Conservation (phyloP, 2,113 vertebrate genomes). For the Falco punctatus region DNA sequence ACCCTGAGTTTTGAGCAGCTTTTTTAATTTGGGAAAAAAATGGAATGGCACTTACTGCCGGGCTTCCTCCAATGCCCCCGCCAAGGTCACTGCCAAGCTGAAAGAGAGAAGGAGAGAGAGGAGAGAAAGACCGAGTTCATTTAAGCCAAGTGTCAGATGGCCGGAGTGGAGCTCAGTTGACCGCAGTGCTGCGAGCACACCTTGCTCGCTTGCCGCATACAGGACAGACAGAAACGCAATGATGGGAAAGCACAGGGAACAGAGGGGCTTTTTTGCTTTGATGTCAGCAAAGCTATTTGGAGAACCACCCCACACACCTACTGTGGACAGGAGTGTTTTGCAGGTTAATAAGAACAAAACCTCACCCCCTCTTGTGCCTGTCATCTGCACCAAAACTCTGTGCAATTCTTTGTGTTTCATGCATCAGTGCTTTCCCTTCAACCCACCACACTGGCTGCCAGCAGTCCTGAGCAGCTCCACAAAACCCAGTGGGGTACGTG, state of each 20-base stretch:
- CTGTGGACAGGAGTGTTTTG: rapidly evolving
- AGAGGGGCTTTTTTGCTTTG: slow-evolving; percentile 3
- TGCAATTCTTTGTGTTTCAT: rapidly evolving
- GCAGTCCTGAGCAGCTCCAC: neutral
- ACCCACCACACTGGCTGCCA: neutral
- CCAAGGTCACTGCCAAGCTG: slow-evolving; percentile 99
- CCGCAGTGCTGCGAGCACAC: neutral
- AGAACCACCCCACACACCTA: neutral
- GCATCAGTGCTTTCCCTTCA: neutral
- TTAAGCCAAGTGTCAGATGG: slow-evolving; percentile 68
- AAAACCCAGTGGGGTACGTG: slow-evolving; percentile 14
- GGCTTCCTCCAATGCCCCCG: slow-evolving; percentile 99
- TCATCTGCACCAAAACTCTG: neutral
- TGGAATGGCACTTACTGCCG: slow-evolving; percentile 93
- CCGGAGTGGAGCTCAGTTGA: neutral
- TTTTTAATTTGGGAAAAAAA: slow-evolving; percentile 69
- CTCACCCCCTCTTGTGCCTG: neutral
- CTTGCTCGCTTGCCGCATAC: neutral
- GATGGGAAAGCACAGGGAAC: slow-evolving; percentile 18
- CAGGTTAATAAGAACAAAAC: neutral
- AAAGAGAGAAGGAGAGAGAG: slow-evolving; percentile 83
- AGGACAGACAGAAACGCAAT: slow-evolving; percentile 1
- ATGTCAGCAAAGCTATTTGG: neutral
- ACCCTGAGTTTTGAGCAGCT: slow-evolving; percentile 38
- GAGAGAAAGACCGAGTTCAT: slow-evolving; percentile 78